These are phyloP conservation scores for Pogonognathellus flavescens DNA, from an alignment of 1,140 invertebrate genomes.

Conservation along the genomic window DNA sequence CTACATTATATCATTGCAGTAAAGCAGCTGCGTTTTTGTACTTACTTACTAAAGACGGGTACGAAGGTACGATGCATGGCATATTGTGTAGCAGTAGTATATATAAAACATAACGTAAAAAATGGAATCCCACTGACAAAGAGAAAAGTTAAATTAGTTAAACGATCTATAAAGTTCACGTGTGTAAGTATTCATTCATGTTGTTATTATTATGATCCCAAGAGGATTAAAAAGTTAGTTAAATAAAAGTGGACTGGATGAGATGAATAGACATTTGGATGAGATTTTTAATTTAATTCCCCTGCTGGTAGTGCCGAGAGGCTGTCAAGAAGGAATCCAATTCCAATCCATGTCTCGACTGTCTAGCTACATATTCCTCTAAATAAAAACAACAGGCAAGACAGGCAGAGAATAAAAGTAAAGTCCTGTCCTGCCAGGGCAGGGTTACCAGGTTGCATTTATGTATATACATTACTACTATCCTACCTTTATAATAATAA, in stretches of 20 bases:
- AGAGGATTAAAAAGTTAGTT: slow-evolving; percentile 22
- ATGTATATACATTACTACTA: too few relatives aligned
- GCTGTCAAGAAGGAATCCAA: slow-evolving; percentile 57
- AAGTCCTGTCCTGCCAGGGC: neutral
- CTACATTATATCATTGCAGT: neutral
- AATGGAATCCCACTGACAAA: neutral
- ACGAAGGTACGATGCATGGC: neutral
- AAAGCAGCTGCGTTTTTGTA: slow-evolving; percentile 16
- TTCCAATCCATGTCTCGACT: slow-evolving; percentile 31
- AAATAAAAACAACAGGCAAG: slow-evolving; percentile 11
- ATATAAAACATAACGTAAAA: neutral
- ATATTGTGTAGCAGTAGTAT: neutral
- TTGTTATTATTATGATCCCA: neutral
- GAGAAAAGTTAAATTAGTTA: slow-evolving; percentile 37
- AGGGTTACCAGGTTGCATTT: too few relatives aligned
- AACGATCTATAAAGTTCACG: neutral
- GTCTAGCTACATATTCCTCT: neutral
- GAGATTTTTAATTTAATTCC: slow-evolving; percentile 62
- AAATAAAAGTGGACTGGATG: slow-evolving; percentile 3
- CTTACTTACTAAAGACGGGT: neutral
- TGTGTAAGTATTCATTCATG: neutral
- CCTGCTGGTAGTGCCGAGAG: slow-evolving; percentile 59
- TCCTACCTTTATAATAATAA: too few relatives aligned
- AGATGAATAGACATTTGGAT: slow-evolving; percentile 55
- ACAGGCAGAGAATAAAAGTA: neutral